phyloP scores from a whole-genome alignment of 2,888 invertebrate species.

The Mechanitis mazaeus region DNA sequence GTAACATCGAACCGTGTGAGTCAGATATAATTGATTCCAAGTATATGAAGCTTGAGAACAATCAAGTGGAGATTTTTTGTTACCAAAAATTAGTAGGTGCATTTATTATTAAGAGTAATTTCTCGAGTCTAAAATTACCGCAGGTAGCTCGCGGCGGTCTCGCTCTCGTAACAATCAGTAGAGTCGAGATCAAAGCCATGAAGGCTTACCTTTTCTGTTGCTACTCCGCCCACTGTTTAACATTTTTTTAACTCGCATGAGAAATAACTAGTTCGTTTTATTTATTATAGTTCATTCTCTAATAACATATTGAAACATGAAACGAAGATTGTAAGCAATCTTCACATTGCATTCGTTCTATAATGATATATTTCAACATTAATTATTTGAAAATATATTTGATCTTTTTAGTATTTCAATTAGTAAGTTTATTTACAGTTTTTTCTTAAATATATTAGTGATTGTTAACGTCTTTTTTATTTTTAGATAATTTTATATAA shows the following conservation, averaged over 20 bases:
- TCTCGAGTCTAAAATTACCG: constrained; percentile 68
- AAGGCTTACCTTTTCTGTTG: constrained; percentile 56
- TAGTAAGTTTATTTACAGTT: too few relatives aligned
- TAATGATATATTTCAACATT: too few relatives aligned
- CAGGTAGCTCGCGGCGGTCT: constrained; percentile 70
- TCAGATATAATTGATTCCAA: constrained; percentile 51
- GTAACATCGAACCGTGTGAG: constrained; percentile 38
- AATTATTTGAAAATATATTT: too few relatives aligned
- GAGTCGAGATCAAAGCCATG: constrained; percentile 37
- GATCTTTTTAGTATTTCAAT: too few relatives aligned
- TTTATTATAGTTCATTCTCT: constrained; percentile 59
- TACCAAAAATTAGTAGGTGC: constrained; percentile 63
- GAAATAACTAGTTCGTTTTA: constrained; percentile 67
- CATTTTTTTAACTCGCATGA: constrained; percentile 64
- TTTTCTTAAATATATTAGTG: too few relatives aligned
- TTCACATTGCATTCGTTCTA: too few relatives aligned
- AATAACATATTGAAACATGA: constrained; percentile 6
- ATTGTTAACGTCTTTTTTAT: too few relatives aligned
- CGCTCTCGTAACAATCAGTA: constrained; percentile 50
- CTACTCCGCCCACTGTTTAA: constrained; percentile 71
- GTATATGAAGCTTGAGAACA: constrained; percentile 40
- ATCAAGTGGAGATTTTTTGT: constrained; percentile 48
- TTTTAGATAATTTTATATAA: too few relatives aligned
- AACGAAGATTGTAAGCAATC: too few relatives aligned
- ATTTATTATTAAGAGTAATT: constrained; percentile 75